Conservation (phyloP, 2,797 vertebrate species). For the Falco biarmicus region DNA sequence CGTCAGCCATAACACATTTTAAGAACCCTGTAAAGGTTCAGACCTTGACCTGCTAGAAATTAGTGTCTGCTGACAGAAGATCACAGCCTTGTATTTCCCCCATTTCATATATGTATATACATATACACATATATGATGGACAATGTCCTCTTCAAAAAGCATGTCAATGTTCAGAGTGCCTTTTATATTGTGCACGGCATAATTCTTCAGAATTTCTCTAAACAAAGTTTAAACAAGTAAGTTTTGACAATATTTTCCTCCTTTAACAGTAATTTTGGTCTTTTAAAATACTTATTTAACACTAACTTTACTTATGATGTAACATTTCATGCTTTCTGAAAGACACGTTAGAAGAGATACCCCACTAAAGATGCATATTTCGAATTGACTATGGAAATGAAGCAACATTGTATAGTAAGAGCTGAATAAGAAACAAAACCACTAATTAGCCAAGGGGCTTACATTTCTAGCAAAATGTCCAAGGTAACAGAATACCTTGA, state of each 20-base stretch:
- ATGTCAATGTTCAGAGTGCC: not conserved
- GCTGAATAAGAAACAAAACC: not conserved
- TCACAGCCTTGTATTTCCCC: not conserved
- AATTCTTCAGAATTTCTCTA: not conserved
- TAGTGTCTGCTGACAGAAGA: not conserved
- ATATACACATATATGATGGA: not conserved
- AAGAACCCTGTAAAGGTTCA: not conserved
- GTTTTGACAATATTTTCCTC: not conserved
- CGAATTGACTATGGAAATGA: not conserved
- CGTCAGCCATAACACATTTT: not conserved
- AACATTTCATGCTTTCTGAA: not conserved
- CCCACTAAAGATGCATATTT: not conserved
- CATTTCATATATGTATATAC: fast-evolving
- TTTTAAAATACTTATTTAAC: not conserved
- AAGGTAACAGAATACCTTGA: not conserved
- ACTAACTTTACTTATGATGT: not conserved
- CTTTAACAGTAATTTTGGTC: not conserved
- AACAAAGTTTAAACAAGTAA: not conserved
- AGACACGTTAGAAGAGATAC: not conserved
- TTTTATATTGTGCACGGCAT: not conserved
- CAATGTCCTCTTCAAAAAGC: not conserved
- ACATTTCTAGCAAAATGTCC: not conserved
- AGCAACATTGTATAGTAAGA: not conserved
- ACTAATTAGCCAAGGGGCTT: not conserved
- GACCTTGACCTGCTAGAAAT: not conserved